Percentiles rank a stretch among this genome's conserved stretches.
Conservation (phyloP, 2,113 vertebrate species). For the Hyla sarda region DNA sequence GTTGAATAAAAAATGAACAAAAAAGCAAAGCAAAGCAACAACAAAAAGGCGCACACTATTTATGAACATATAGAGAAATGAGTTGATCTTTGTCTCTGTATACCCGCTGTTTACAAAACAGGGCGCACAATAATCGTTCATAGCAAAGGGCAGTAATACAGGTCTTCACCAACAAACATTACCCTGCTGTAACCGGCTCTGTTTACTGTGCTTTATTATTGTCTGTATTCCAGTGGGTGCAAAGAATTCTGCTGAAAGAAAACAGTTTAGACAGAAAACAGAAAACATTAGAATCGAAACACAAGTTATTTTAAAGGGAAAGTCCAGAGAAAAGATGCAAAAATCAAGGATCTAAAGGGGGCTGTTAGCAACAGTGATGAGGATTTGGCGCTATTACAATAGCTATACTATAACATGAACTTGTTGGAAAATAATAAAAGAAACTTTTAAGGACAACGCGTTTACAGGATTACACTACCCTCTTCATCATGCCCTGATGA, state of each 20-base stretch:
- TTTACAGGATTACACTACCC: too few relatives aligned
- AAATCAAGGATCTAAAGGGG: too few relatives aligned
- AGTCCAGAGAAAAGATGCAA: too few relatives aligned
- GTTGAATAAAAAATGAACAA: neutral
- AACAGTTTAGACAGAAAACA: neutral
- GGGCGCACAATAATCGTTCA: neutral
- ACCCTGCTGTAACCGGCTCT: neutral
- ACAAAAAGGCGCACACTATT: neutral
- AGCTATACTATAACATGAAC: too few relatives aligned
- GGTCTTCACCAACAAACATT: neutral
- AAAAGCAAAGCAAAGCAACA: neutral
- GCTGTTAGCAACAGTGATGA: too few relatives aligned
- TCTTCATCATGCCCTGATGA: too few relatives aligned
- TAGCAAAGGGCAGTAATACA: neutral
- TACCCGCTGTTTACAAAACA: neutral
- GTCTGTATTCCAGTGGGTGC: neutral
- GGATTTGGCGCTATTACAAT: too few relatives aligned
- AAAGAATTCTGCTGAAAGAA: neutral
- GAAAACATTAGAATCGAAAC: too few relatives aligned
- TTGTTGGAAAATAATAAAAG: too few relatives aligned
- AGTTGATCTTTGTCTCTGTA: neutral
- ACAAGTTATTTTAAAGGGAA: too few relatives aligned
- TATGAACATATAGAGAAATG: neutral
- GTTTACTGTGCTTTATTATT: neutral
- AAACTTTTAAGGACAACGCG: too few relatives aligned